A percentile compares a stretch with the other conserved stretches of the same genome.
Evolutionary conservation across 2,113 vertebrate genomes (phyloP).

Genomic region (Naja naja): DNA sequence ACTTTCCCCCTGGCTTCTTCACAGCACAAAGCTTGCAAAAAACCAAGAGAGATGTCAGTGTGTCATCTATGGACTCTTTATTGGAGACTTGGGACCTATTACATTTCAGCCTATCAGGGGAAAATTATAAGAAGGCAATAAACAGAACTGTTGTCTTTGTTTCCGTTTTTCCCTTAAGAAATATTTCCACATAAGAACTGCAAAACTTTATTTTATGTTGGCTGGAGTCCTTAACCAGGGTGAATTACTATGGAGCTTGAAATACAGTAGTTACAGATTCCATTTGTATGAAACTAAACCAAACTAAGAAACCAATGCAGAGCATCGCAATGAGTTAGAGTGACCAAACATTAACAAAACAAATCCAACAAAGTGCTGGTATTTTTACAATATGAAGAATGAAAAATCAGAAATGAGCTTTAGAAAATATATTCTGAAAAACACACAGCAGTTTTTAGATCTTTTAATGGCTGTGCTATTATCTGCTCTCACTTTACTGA

Average conservation of each 20-base stretch:
- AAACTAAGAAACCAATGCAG: not conserved
- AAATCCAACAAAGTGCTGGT: not conserved
- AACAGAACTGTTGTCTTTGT: not conserved
- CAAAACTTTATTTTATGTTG: not conserved
- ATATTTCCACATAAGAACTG: not conserved
- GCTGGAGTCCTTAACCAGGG: not conserved
- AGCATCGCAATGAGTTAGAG: not conserved
- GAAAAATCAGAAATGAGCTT: not conserved
- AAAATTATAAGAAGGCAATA: not conserved
- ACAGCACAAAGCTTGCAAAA: not conserved
- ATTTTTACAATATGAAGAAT: not conserved
- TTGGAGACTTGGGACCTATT: not conserved
- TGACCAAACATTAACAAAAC: not conserved
- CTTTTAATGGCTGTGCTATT: not conserved
- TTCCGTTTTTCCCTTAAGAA: not conserved
- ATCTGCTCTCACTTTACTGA: not conserved
- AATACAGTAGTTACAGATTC: not conserved
- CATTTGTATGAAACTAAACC: not conserved
- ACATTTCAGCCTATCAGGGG: not conserved
- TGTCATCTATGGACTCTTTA: not conserved
- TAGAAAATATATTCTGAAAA: not conserved
- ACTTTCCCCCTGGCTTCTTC: not conserved
- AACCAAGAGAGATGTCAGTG: not conserved
- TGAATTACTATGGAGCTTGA: not conserved
- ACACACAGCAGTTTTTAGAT: not conserved